Conservation (phyloP, 2,888 invertebrate species). For the Galerucella calmariensis region DNA sequence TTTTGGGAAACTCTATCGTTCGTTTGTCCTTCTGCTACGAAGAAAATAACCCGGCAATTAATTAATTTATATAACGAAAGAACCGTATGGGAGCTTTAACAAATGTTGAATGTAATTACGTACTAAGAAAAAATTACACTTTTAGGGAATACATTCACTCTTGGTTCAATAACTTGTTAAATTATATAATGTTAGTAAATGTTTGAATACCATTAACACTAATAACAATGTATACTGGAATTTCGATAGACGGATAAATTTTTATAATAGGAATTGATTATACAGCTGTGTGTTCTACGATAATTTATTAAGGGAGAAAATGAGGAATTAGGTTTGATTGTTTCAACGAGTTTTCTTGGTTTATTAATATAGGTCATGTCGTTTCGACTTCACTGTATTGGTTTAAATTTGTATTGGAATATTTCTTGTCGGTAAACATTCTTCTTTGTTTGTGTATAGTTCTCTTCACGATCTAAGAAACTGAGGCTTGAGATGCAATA, state of each 20-base stretch:
- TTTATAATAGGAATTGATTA: neutral
- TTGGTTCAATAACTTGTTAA: neutral
- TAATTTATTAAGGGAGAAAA: neutral
- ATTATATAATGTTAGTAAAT: neutral
- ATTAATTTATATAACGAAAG: neutral
- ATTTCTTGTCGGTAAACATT: too few relatives aligned
- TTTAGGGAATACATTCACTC: neutral
- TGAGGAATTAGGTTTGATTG: neutral
- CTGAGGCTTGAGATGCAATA: too few relatives aligned
- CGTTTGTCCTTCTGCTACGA: neutral
- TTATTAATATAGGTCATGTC: neutral
- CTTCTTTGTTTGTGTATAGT: too few relatives aligned
- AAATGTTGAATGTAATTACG: neutral
- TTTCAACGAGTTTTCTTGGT: neutral
- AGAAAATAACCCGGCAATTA: neutral
- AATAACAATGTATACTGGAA: neutral
- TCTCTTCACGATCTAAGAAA: too few relatives aligned
- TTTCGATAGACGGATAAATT: neutral
- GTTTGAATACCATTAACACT: constrained; percentile 2
- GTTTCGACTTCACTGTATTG: neutral
- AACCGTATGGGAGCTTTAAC: neutral
- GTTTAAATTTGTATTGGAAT: too few relatives aligned
- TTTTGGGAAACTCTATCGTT: too few relatives aligned
- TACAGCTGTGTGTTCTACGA: neutral
- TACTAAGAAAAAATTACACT: neutral